phyloP scores from a whole-genome alignment of 92 coral and sea anemone genomes.

The Umimayanthus chanpuru region DNA sequence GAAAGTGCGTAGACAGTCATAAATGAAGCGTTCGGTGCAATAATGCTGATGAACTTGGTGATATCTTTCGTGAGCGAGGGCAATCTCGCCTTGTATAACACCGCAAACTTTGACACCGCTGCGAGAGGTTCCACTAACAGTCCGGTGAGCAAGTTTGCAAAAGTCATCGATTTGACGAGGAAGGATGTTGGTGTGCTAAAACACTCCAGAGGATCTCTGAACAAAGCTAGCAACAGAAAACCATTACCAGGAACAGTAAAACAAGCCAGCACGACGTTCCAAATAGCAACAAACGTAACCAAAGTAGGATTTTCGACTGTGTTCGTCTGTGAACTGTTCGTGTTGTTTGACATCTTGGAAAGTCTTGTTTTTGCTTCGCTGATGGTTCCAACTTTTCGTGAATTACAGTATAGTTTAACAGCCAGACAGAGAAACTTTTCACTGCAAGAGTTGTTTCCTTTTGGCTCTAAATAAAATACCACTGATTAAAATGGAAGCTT shows the following conservation, averaged over 20 bases:
- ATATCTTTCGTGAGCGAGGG: conserved; percentile 10
- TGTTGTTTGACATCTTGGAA: conserved; percentile 11
- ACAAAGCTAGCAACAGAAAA: conserved; percentile 47
- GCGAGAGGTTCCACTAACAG: conserved; percentile 49
- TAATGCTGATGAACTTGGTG: conserved; percentile 37
- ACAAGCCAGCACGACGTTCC: conserved; percentile 41
- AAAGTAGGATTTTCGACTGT: background rate
- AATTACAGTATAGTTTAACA: background rate
- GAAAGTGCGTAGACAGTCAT: conserved; percentile 65
- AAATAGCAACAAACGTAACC: conserved; percentile 18
- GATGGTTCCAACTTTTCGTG: background rate
- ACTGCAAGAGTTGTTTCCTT: too few relatives aligned
- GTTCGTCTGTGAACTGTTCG: background rate
- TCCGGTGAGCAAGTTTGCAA: conserved; percentile 64
- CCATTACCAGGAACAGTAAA: conserved; percentile 64
- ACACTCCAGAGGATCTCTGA: conserved; percentile 44
- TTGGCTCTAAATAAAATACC: too few relatives aligned
- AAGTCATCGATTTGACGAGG: conserved; percentile 62
- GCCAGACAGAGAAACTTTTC: background rate
- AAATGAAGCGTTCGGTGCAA: conserved; percentile 63
- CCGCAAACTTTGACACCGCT: conserved; percentile 38
- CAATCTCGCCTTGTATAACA: background rate
- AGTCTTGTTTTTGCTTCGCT: background rate
- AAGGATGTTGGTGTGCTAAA: conserved; percentile 63
- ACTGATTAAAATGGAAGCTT: background rate